Conservation (phyloP, 1,140 invertebrate genomes). For the Drosophila sturtevanti region DNA sequence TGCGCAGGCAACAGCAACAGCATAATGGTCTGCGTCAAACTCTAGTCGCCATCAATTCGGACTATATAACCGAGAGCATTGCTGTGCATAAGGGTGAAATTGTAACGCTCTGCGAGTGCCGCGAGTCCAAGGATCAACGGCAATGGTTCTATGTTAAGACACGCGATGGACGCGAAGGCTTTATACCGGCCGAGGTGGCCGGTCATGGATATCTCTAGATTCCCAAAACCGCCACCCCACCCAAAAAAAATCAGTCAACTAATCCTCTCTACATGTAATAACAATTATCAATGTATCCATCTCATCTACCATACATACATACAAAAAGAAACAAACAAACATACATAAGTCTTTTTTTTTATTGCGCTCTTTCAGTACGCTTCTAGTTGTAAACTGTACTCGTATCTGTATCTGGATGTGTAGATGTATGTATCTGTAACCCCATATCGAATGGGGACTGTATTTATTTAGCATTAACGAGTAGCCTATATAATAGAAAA, state of each 20-base stretch:
- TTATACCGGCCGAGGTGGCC: constrained; percentile 89
- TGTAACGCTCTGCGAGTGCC: constrained; percentile 86
- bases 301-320: constrained; percentile 22
- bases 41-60: constrained; percentile 87
- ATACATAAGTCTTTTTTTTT: constrained; percentile 8
- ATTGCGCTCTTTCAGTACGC: constrained; percentile 57
- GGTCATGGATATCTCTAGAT: constrained; percentile 88
- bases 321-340: not conserved
- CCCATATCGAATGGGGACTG: constrained; percentile 11
- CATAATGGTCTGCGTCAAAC: constrained; percentile 84
- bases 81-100: constrained; percentile 89
- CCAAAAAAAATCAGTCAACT: constrained; percentile 33
- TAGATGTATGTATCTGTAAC: constrained; percentile 40
- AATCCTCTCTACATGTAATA: constrained; percentile 34
- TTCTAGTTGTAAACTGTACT: constrained; percentile 67
- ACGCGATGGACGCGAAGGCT: constrained; percentile 88
- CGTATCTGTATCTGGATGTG: constrained; percentile 62
- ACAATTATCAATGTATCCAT: constrained; percentile 35
- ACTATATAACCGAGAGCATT: constrained; percentile 86
- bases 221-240: constrained; percentile 1
- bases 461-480: constrained; percentile 53
- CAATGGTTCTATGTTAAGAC: constrained; percentile 90
- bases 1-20: constrained; percentile 54
- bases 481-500: constrained; percentile 57
- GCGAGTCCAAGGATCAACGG: constrained; percentile 82